Evolutionary conservation across 2,888 invertebrate genomes (phyloP).

Genomic region (Macrosoma leucophasiata): DNA sequence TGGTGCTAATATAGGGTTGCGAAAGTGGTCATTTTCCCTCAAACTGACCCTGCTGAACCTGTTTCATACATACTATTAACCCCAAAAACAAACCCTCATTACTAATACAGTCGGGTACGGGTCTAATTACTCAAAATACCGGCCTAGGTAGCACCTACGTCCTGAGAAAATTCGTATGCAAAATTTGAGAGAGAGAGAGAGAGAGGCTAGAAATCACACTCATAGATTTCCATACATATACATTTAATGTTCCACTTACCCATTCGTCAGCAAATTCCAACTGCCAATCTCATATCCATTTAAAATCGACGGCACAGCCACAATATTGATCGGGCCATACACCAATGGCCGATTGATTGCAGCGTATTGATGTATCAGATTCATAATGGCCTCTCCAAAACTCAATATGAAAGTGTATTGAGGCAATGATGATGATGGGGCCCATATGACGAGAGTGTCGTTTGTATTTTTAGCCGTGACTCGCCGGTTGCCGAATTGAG

Average conservation of each 20-base stretch:
- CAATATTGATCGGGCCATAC: slow-evolving; percentile 56
- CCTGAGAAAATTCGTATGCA: too few species aligned
- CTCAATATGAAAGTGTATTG: slow-evolving; percentile 46
- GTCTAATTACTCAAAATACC: too few species aligned
- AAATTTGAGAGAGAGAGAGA: too few species aligned
- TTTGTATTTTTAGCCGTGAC: slow-evolving; percentile 35
- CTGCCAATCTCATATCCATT: slow-evolving; percentile 57
- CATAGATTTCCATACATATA: too few species aligned
- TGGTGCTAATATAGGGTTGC: too few species aligned
- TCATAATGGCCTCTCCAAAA: slow-evolving; percentile 48
- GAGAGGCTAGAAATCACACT: too few species aligned
- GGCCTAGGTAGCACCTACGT: too few species aligned
- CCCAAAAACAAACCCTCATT: too few species aligned
- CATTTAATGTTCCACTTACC: slow-evolving; percentile 40
- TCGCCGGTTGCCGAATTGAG: slow-evolving; percentile 38
- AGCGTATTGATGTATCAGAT: slow-evolving; percentile 50
- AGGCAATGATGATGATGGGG: slow-evolving; percentile 37
- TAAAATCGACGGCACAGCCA: slow-evolving; percentile 47
- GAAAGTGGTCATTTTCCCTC: too few species aligned
- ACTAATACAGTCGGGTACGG: too few species aligned
- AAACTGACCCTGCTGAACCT: too few species aligned
- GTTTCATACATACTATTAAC: too few species aligned
- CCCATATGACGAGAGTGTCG: slow-evolving; percentile 55
- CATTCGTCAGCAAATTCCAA: slow-evolving; percentile 62
- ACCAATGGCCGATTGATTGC: slow-evolving; percentile 40